Conservation (phyloP, 2,113 vertebrate species). For the Callopanchax toddi region DNA sequence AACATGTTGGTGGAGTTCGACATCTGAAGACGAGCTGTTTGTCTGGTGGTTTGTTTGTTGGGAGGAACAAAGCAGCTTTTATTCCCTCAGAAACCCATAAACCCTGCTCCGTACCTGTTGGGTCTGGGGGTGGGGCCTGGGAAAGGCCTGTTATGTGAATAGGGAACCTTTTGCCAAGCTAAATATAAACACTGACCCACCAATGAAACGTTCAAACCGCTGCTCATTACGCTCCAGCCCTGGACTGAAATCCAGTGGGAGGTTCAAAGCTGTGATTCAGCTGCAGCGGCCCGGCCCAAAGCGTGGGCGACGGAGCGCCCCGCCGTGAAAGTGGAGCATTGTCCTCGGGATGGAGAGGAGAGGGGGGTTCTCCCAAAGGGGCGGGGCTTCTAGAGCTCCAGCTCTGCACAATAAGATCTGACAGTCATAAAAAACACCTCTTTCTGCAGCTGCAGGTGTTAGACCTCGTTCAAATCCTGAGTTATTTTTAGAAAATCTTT, state of each 20-base stretch:
- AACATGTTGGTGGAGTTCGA: slow-evolving; percentile 36
- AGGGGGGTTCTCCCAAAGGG: slow-evolving; percentile 24
- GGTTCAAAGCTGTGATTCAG: slow-evolving; percentile 76
- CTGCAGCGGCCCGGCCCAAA: slow-evolving; percentile 58
- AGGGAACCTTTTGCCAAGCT: slow-evolving; percentile 65
- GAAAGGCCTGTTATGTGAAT: slow-evolving; percentile 70
- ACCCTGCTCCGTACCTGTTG: slow-evolving; percentile 73
- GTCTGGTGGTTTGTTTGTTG: slow-evolving; percentile 60
- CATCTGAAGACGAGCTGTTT: slow-evolving; percentile 39
- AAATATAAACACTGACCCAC: slow-evolving; percentile 72
- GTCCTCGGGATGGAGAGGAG: slow-evolving; percentile 41
- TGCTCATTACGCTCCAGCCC: slow-evolving; percentile 69
- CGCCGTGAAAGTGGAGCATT: slow-evolving; percentile 67
- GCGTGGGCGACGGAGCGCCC: slow-evolving; percentile 63
- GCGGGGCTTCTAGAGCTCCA: neutral
- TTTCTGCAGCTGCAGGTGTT: slow-evolving; percentile 39
- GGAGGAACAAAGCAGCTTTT: slow-evolving; percentile 69
- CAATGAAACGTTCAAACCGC: slow-evolving; percentile 68
- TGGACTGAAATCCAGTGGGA: slow-evolving; percentile 70
- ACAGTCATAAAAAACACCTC: neutral
- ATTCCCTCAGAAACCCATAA: slow-evolving; percentile 60
- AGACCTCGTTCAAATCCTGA: slow-evolving; percentile 2
- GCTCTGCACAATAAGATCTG: neutral
- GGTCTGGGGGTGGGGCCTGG: slow-evolving; percentile 53
- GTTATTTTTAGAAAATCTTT: slow-evolving; percentile 47